Percentiles rank a stretch among this genome's conserved stretches.
Conservation (phyloP, 2,797 vertebrate genomes). For the Lophotriccus pileatus region DNA sequence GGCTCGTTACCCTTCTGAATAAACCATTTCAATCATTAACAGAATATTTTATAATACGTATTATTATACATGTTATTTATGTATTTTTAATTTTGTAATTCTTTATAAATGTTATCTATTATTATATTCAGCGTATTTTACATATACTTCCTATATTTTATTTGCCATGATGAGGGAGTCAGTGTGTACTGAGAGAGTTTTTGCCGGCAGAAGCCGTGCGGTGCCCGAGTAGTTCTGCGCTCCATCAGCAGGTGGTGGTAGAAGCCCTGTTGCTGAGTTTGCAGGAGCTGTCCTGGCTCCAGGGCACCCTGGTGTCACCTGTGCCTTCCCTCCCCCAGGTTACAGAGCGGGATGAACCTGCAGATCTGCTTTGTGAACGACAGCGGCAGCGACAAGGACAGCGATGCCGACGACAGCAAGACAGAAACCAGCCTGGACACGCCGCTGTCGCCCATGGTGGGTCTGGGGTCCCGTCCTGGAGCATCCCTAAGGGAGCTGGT, state of each 20-base stretch:
- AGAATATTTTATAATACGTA: background rate
- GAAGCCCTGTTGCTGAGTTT: background rate
- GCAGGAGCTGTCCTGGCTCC: rapidly evolving
- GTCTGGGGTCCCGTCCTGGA: background rate
- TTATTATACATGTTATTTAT: background rate
- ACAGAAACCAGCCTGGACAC: constrained; percentile 98
- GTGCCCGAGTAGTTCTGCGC: background rate
- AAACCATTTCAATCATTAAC: background rate
- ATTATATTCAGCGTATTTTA: rapidly evolving
- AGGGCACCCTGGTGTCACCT: background rate
- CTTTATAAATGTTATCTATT: background rate
- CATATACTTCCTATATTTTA: rapidly evolving
- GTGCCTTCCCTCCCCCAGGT: constrained; percentile 65
- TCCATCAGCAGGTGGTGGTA: constrained; percentile 59
- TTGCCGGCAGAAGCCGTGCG: background rate
- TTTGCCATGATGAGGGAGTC: rapidly evolving
- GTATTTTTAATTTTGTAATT: no score
- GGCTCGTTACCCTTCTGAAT: background rate
- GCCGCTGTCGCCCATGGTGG: constrained; percentile 92
- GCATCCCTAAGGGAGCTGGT: background rate
- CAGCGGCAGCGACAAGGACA: constrained; percentile 97
- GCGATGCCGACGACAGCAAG: constrained; percentile 96
- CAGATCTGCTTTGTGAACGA: constrained; percentile 99
- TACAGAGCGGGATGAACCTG: constrained; percentile 98
- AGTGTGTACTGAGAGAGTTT: background rate